Evolutionary conservation across 2,888 invertebrate genomes (phyloP), one percentile per base, ranked within the genome.

Genomic region (Drosophila monieri): DNA sequence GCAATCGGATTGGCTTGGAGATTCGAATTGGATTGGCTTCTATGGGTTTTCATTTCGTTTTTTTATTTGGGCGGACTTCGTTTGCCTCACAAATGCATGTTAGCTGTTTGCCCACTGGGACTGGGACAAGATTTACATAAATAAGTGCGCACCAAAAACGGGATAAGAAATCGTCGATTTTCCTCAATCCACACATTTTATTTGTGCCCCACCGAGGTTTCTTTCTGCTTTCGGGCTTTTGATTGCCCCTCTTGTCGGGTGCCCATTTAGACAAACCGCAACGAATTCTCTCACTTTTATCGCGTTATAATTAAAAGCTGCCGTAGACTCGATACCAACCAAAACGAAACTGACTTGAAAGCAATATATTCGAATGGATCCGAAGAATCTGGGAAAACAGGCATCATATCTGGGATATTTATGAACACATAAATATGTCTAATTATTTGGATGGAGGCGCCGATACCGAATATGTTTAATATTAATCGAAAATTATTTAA

Each of bases 381-480:
- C 25, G 21, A 39, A 41, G 49, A 48, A 41, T 39, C 44, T 10
- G 49, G 18, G 44, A 46, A 47, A 57, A 46, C 25, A 72, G 55
- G 61, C 74, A 77, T 80, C 73, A 81, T 80, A 84, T 80, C 78
- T 69, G 23, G 12, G 9, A 58, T 64, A 88, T 83, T 88, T 85
- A 85, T 83, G 84, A 70, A 67, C 80, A 67, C 77, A 85, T 85
- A 88, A 85, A 85, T 74, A 83, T 88, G 88, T 88, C 88, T 73
- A 78, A 88, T 85, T 85, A 85, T 83, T 85, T 78, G 68, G 76
- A 81, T 77, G 65, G 68, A 58, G 47, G 70, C 70, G 57, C 32
- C 47, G 43, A 60, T 39, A 32, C 43, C 15, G 70, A 53, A 60
- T 69, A 39, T 69, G 39, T 67, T 65, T 21, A 66, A 58, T 68